phyloP scores from a whole-genome alignment of 2,113 vertebrate species.

The Pluvianellus socialis region DNA sequence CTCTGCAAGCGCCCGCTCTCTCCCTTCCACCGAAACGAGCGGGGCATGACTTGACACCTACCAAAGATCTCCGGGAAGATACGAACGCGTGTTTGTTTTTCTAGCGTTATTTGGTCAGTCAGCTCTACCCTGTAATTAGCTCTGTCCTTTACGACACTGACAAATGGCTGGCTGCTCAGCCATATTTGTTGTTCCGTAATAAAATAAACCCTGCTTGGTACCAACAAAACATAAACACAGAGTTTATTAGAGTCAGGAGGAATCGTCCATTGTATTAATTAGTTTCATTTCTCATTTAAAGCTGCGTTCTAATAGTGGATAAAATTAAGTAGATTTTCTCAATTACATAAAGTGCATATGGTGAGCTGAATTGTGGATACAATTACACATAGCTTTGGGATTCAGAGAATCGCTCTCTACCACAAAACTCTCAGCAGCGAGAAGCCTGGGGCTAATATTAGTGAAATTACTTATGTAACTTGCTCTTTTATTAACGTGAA shows the following conservation, averaged over 20 bases:
- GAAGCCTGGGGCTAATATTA: conserved; percentile 51
- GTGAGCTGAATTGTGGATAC: neutral
- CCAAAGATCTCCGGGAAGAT: neutral
- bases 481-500: conserved; percentile 50
- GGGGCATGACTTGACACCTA: neutral
- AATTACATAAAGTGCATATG: conserved; percentile 22
- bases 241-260: conserved; percentile 12
- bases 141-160: neutral
- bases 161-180: neutral
- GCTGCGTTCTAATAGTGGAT: neutral
- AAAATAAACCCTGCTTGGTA: conserved; percentile 2
- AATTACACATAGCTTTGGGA: conserved; percentile 36
- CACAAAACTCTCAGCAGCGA: conserved; percentile 38
- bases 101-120: neutral
- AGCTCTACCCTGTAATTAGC: neutral
- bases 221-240: neutral
- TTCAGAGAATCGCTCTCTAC: conserved; percentile 9
- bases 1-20: neutral
- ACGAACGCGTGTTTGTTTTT: neutral
- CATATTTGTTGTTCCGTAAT: neutral
- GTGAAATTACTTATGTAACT: conserved; percentile 57
- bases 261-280: conserved; percentile 9
- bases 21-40: neutral
- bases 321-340: conserved; percentile 49
- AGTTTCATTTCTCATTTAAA: conserved; percentile 33